Evolutionary conservation across 2,888 invertebrate species (phyloP), one percentile per base, ranked within the genome.

Genomic region (Helleia helle): DNA sequence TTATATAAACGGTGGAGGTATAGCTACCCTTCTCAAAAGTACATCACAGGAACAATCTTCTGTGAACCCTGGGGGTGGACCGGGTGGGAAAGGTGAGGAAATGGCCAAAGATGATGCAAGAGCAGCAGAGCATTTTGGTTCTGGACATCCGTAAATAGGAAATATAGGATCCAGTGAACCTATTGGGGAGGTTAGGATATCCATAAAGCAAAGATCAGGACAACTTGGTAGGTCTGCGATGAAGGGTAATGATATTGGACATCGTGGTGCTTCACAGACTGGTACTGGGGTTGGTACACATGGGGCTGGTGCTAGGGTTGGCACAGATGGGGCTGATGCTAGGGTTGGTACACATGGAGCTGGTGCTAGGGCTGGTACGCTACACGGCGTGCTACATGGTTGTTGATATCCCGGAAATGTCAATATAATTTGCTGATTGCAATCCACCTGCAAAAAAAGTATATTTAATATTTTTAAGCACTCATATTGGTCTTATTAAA

Each of bases 81-180:
- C 11, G 0, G 25, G 14, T n/a, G n/a, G n/a, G 6, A 12, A 13
- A 7, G 22, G 18, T 0, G 11, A 22, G 1, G 29, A n/a, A 38
- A n/a, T 26, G 12, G 28, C 11, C 7, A 4, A 9, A 1, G 29
- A 1, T n/a, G n/a, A n/a, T n/a, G n/a, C n/a, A n/a, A n/a, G n/a
- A n/a, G 15, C 15, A 3, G 31, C 11, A 8, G 17, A 14, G n/a
- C n/a, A n/a, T n/a, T n/a, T n/a, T n/a, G n/a, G n/a, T 3, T 30
- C 39, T 0, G 39, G 30, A 7, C 24, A 30, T 9, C 50, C 36
- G 31, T 47, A 46, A 25, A 31, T 37, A 17, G 38, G 27, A 31
- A 54, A 28, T 30, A 54, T 46, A 5, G 53, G 46, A 27, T 51
- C 52, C 17, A 55, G 48, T 36, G 54, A 54, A 4, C 56, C 55